Evolutionary conservation across 2,113 vertebrate species (phyloP), one percentile per base, ranked within the genome.

Genomic region (Balaenoptera acutorostrata): DNA sequence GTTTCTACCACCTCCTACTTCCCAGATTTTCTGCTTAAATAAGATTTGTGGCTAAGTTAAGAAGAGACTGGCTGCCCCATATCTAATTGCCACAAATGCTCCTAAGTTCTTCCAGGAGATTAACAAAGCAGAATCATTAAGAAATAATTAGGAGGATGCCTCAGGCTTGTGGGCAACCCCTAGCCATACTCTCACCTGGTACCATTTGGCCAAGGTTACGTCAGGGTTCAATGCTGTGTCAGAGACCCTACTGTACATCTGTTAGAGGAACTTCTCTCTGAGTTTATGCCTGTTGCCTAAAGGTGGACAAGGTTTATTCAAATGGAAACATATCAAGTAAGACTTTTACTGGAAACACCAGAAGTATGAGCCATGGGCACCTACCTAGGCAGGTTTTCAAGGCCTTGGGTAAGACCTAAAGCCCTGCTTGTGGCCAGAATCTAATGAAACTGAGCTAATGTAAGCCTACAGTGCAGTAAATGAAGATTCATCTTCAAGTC

Each of bases 1-100:
- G 52, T 82, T 86, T 96, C 82, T 86, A 46, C 69, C 81, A 88
- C 89, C 68, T 82, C 27, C 75, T 88, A 55, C 81, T 82, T 93
- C 68, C 44, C 85, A 96, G 77, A 83, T 81, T 88, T 77, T 97
- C 69, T 77, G 29, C 81, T 90, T 88, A 64, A 88, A 72, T 95
- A 83, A 78, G 66, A 77, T 89, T 55, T 49, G 63, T 78, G 64
- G 15, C n/a, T 85, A 92, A 59, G 31, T 75, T 95, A 75, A 81
- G 81, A 95, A 59, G 72, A 85, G 13, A 63, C 66, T 63, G 31
- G 13, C 82, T 90, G 46, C 21, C 46, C 72, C 85, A 27, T 39
- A 64, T 78, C 71, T 81, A 61, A 85, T 52, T 55, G 20, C 44
- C 59, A 84, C 27, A 80, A 41, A 64, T 68, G 57, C 49, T 55